These are phyloP conservation scores for Sebastes trivittatus DNA, from an alignment of 2,797 vertebrate species.

Conservation along the genomic window DNA sequence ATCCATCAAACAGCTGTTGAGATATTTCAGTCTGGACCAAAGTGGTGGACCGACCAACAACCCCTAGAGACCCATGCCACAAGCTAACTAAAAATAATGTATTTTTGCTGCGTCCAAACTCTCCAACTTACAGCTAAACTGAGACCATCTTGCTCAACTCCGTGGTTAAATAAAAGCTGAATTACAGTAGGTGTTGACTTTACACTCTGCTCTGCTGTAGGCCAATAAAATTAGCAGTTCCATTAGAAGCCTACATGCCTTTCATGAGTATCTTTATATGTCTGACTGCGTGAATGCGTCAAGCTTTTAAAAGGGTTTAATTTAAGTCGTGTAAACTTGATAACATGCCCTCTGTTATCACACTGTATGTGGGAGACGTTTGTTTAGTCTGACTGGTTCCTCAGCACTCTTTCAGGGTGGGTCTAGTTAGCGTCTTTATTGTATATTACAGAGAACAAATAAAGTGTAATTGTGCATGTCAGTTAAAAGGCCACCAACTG, in stretches of 20 bases:
- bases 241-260: conserved; percentile 25
- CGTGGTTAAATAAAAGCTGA: conserved; percentile 40
- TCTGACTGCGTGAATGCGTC: not conserved
- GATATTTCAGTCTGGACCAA: conserved; percentile 10
- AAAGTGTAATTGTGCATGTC: conserved; percentile 43
- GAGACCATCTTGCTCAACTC: conserved; percentile 9
- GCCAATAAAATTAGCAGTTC: conserved; percentile 32
- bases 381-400: conserved; percentile 52
- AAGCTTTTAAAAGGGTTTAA: not conserved
- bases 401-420: conserved; percentile 29
- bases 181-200: conserved; percentile 33
- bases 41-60: not conserved
- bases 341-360: conserved; percentile 26
- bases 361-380: not conserved
- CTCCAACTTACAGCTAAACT: conserved; percentile 14
- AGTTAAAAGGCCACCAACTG: conserved; percentile 50
- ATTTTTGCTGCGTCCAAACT: not conserved
- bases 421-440: conserved; percentile 32
- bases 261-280: conserved; percentile 24
- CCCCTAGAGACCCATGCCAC: not conserved
- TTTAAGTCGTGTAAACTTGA: conserved; percentile 29
- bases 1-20: not conserved
- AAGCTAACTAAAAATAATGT: not conserved
- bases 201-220: conserved; percentile 38
- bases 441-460: conserved; percentile 59